Conservation (phyloP, 2,888 invertebrate species). For the Quadroppia sp. region DNA sequence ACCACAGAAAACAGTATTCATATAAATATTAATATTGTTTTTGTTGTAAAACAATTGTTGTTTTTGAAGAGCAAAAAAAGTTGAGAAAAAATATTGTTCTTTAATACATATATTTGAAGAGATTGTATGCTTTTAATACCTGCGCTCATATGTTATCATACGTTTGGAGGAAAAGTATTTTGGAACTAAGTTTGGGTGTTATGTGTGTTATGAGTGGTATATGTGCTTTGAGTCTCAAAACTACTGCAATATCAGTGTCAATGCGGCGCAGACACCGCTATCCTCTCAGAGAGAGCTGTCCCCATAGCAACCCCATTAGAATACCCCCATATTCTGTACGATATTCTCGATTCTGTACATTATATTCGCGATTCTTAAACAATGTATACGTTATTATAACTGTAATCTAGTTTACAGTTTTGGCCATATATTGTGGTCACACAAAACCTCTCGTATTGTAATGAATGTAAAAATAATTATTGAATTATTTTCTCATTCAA, state of each 20-base stretch:
- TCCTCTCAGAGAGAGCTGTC: not conserved
- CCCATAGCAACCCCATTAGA: not conserved
- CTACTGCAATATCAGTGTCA: conserved; percentile 11
- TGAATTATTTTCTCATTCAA: no score
- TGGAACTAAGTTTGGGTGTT: conserved; percentile 33
- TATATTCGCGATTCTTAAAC: not conserved
- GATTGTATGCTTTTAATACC: conserved; percentile 6
- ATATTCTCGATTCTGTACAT: conserved; percentile 6
- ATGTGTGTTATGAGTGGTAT: not conserved
- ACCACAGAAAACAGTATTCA: no score
- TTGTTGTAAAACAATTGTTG: not conserved
- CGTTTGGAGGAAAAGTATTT: conserved; percentile 23
- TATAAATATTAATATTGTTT: no score
- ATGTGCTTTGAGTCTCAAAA: not conserved
- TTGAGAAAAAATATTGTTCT: not conserved
- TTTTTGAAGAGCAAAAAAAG: not conserved
- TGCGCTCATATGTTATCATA: conserved; percentile 9
- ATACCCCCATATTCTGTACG: not conserved
- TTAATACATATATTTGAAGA: not conserved
- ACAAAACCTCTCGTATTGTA: no score
- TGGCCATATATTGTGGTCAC: conserved; percentile 13
- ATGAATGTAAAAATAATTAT: no score
- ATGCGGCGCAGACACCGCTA: conserved; percentile 14
- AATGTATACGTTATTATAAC: conserved; percentile 6
- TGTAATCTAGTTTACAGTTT: conserved; percentile 28